Evolutionary conservation across 2,888 invertebrate genomes (phyloP).

Genomic region (Idaea aversata): DNA sequence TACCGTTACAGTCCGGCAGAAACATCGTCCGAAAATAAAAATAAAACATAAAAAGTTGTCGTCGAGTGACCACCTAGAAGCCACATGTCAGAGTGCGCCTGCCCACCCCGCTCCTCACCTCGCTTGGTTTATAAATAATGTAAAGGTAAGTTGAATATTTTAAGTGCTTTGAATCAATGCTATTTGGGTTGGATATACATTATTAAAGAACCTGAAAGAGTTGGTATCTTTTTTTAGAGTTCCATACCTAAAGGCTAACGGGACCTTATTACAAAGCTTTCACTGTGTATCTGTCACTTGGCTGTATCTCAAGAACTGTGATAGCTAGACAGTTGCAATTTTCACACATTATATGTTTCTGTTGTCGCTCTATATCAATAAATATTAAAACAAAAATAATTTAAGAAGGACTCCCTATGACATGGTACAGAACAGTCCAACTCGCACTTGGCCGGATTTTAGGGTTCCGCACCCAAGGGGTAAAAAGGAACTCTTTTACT

Average conservation of each 20-base stretch:
- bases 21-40: conserved; percentile 85
- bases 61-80: conserved; percentile 84
- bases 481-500: too few species aligned
- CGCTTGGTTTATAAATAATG: conserved; percentile 88
- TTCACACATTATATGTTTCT: too few species aligned
- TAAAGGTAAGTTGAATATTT: conserved; percentile 76
- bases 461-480: too few species aligned
- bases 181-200: not conserved
- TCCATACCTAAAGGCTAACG: too few species aligned
- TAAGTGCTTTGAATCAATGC: conserved; percentile 3
- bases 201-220: not conserved
- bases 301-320: too few species aligned
- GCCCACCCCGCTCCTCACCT: conserved; percentile 87
- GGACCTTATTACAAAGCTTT: not conserved
- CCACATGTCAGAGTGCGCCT: conserved; percentile 86
- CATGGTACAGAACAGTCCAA: too few species aligned
- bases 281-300: not conserved
- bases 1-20: conserved; percentile 80
- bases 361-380: too few species aligned
- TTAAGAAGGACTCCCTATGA: too few species aligned
- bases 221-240: not conserved
- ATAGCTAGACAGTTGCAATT: too few species aligned
- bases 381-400: too few species aligned
- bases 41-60: conserved; percentile 84
- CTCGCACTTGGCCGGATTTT: too few species aligned